Base-by-base conservation (phyloP, 2,113 vertebrate species). In the Pheucticus melanocephalus region DNA sequence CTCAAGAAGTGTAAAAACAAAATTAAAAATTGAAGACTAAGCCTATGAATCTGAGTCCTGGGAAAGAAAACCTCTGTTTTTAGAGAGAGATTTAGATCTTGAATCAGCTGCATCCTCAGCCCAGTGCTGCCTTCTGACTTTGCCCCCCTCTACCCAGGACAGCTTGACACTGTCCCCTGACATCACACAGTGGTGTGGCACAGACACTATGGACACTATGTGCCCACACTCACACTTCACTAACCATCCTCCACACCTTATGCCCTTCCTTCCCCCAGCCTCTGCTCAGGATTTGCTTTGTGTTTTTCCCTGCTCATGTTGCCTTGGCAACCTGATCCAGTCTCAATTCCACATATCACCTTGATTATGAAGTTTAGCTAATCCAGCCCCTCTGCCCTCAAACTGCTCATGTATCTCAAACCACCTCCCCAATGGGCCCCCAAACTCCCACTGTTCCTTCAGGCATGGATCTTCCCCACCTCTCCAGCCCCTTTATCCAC, bases 61-160 rank as follows among this genome's bases (percentile, higher is more conserved):
- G 23, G 12, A 21, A 71, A 66, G 25, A 40, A 35, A 11, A 0
- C 0, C 4, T 1, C 7, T 15, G 6, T 11, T 24, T 39, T 59
- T 45, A 37, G 20, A 66, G 24, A 79, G 39, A 66, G 15, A 68
- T 82, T 75, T 66, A 82, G 35, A 53, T n/a, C 15, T 61, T 78
- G 21, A 63, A n/a, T 45, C n/a, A 61, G 33, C 18, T 78, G 47
- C 51, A 63, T 33, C 8, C 54, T 51, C 47, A 86, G 31, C 33
- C 47, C 56, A 54, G 30, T 3, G 17, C 31, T 30, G 13, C 20
- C 37, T 73, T 85, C 65, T 9, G 5, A 16, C 37, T 71, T 66
- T 18, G 15, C 9, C 23, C 35, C 33, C n/a, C 37, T 76, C 48
- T 33, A 27, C 11, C 18, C 27, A 6, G 44, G 33, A 72, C 1